Conservation (phyloP, 2,888 invertebrate species). For the Mythimna vitellina region DNA sequence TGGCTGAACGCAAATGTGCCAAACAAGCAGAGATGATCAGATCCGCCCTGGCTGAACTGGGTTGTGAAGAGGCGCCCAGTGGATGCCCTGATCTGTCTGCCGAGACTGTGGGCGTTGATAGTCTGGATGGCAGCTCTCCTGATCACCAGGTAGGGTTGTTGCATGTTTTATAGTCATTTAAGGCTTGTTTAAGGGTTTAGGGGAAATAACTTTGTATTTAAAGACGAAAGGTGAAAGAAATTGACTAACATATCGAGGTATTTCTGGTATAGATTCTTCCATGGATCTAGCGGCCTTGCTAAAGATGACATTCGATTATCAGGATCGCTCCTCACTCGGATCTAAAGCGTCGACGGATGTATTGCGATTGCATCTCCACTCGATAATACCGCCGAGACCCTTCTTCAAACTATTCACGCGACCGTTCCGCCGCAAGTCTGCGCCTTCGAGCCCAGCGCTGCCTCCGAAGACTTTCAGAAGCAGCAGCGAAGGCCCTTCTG, state of each 20-base stretch:
- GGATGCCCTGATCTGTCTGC: constrained; percentile 96
- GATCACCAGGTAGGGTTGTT: constrained; percentile 91
- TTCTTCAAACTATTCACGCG: constrained; percentile 92
- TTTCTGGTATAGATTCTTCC: constrained; percentile 46
- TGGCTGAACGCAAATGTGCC: constrained; percentile 95
- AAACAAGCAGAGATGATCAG: constrained; percentile 96
- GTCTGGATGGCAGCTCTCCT: constrained; percentile 91
- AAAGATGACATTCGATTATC: constrained; percentile 70
- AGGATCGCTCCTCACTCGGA: constrained; percentile 90
- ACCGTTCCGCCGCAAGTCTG: constrained; percentile 93
- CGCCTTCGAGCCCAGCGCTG: constrained; percentile 91
- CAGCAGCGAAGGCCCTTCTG: constrained; percentile 88
- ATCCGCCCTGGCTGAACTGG: constrained; percentile 95
- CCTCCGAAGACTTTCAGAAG: constrained; percentile 89
- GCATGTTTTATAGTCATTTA: constrained; percentile 7
- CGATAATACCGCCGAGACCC: constrained; percentile 89
- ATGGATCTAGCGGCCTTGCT: constrained; percentile 36
- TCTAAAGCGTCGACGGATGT: constrained; percentile 88
- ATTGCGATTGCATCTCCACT: constrained; percentile 90
- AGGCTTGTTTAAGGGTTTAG: constrained; percentile 2
- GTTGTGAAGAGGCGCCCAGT: constrained; percentile 96
- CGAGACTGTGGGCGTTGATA: constrained; percentile 92
- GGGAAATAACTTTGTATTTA: background rate
- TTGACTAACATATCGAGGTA: constrained; percentile 44
- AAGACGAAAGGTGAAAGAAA: constrained; percentile 1